phyloP scores from a whole-genome alignment of 2,888 invertebrate genomes.

The Sphecodes monilicornis region DNA sequence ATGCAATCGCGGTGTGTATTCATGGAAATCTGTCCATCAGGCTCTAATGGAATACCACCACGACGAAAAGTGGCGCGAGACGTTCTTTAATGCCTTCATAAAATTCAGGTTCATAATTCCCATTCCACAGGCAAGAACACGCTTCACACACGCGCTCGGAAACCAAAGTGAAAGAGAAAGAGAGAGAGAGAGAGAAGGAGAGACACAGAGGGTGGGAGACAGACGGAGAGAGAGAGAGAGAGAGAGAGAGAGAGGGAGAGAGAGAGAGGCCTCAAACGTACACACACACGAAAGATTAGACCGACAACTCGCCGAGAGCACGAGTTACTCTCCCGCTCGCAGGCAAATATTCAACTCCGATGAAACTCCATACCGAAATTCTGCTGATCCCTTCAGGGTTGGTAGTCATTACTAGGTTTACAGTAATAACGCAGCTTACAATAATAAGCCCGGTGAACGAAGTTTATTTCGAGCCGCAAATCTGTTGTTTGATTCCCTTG shows the following conservation, averaged over 20 bases:
- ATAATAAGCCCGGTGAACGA: slow-evolving; percentile 65
- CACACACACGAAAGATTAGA: slow-evolving; percentile 57
- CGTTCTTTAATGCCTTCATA: slow-evolving; percentile 74
- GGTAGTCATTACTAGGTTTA: slow-evolving; percentile 74
- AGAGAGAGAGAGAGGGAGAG: too few species aligned
- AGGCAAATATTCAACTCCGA: slow-evolving; percentile 77
- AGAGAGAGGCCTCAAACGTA: background rate
- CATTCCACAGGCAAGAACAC: slow-evolving; percentile 48
- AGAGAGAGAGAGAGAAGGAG: too few species aligned
- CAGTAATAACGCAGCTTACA: slow-evolving; percentile 67
- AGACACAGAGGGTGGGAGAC: too few species aligned
- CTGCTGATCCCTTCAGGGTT: slow-evolving; percentile 75
- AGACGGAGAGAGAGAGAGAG: background rate
- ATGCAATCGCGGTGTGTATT: slow-evolving; percentile 50
- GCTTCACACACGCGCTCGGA: background rate
- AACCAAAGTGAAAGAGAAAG: background rate
- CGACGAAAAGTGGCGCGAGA: slow-evolving; percentile 66
- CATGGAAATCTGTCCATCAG: slow-evolving; percentile 64
- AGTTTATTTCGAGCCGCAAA: slow-evolving; percentile 65
- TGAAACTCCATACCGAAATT: slow-evolving; percentile 72
- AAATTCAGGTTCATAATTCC: slow-evolving; percentile 69
- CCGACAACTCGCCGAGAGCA: slow-evolving; percentile 47
- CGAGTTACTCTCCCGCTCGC: slow-evolving; percentile 60
- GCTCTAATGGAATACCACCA: slow-evolving; percentile 64
- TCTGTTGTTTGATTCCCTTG: slow-evolving; percentile 66